These are phyloP conservation scores for Argynnis bischoffii DNA, from an alignment of 2,888 invertebrate species.

Conservation along the genomic window DNA sequence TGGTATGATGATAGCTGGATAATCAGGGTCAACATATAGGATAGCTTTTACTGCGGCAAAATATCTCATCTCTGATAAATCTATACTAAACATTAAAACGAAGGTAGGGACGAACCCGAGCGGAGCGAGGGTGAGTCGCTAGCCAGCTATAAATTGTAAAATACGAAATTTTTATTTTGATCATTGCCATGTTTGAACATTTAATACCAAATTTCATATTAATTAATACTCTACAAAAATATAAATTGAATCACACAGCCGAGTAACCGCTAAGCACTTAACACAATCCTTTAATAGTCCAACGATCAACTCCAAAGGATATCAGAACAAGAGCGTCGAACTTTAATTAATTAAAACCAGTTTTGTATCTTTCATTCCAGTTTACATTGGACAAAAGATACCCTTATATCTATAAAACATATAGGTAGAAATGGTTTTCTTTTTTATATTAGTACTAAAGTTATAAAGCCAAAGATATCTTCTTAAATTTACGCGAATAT, in stretches of 20 bases:
- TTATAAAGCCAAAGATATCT: too few species aligned
- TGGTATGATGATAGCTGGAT: too few species aligned
- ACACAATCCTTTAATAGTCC: constrained; percentile 57
- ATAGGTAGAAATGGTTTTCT: neutral
- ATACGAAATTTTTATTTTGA: too few species aligned
- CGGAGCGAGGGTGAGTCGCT: too few species aligned
- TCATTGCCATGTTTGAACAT: too few species aligned
- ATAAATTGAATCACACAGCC: constrained; percentile 8
- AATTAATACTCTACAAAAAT: constrained; percentile 3
- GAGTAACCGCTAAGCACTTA: constrained; percentile 44
- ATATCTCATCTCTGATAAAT: too few species aligned
- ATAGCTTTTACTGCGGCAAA: too few species aligned
- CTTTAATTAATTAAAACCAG: constrained; percentile 61
- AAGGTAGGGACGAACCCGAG: too few species aligned
- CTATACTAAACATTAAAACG: too few species aligned
- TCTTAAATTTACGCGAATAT: too few species aligned
- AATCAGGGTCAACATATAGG: too few species aligned
- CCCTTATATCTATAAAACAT: neutral
- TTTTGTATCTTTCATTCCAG: constrained; percentile 23
- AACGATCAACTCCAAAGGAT: constrained; percentile 57
- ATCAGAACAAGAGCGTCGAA: constrained; percentile 48
- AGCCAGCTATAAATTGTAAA: too few species aligned
- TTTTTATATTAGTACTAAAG: neutral
- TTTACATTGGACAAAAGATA: constrained; percentile 1
- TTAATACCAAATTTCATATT: neutral